Conservation (phyloP, 2,113 vertebrate species). For the Halichoeres trimaculatus region DNA sequence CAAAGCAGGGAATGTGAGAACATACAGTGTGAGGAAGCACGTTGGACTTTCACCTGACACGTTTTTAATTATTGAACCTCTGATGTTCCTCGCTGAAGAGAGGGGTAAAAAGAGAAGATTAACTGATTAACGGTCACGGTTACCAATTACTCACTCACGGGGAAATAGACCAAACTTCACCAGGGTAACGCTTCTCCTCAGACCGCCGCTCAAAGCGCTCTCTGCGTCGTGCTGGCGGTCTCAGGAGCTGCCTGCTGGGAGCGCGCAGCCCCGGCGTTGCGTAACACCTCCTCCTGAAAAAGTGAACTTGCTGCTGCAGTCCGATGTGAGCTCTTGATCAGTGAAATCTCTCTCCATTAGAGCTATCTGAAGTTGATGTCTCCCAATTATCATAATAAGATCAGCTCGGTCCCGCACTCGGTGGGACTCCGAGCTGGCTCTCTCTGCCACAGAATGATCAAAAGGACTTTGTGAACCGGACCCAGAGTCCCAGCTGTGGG, state of each 20-base stretch:
- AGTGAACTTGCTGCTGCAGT: conserved; percentile 73
- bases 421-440: conserved; percentile 75
- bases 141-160: conserved; percentile 78
- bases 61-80: conserved; percentile 87
- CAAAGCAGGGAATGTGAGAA: conserved; percentile 86
- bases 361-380: conserved; percentile 78
- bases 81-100: conserved; percentile 79
- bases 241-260: conserved; percentile 63
- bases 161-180: conserved; percentile 72
- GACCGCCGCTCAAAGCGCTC: conserved; percentile 51
- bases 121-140: conserved; percentile 83
- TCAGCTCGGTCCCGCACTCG: conserved; percentile 73
- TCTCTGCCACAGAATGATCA: conserved; percentile 76
- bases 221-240: conserved; percentile 51
- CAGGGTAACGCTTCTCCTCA: conserved; percentile 36
- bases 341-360: conserved; percentile 77
- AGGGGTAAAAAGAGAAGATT: conserved; percentile 76
- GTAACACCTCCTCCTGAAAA: conserved; percentile 64
- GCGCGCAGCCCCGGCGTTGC: conserved; percentile 62
- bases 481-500: conserved; percentile 79
- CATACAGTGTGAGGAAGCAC: conserved; percentile 81
- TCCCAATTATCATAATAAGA: conserved; percentile 83
- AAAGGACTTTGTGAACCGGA: conserved; percentile 76
- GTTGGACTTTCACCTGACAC: conserved; percentile 88
- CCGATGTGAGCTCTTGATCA: conserved; percentile 77